Evolutionary conservation across 2,113 vertebrate genomes (phyloP), one percentile per base, ranked within the genome.

Genomic region (Cavia porcellus): DNA sequence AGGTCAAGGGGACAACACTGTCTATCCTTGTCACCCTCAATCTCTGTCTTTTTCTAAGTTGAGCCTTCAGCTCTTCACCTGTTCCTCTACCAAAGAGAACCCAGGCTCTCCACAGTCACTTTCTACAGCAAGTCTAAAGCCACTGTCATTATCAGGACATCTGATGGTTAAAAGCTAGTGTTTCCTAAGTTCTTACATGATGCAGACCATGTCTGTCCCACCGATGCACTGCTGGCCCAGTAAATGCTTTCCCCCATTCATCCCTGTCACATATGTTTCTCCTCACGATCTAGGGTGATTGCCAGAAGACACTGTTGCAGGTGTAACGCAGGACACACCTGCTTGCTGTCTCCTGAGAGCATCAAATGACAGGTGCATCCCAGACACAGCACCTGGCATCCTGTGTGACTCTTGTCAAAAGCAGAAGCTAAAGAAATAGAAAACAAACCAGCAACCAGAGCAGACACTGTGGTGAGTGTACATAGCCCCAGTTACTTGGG

Each of bases 21-120:
- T 80, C 50, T 2, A 12, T 5, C 50, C 2, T 10, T 35, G 35
- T n/a, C 17, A 35, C 5, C 13, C 28, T 7, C 7, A 15, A 1
- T 52, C 24, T 50, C 50, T 22, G 30, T 35, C 55, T 50, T 89
- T 80, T 68, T 15, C 22, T 66, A 45, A n/a, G 52, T 52, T 38
- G 20, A 62, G 70, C 70, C 75, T 57, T 32, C 0, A 38, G 55
- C 45, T 90, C 38, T 30, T 45, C 47, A 28, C 22, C 4, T 52
- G 61, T 25, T 82, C 30, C 25, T 22, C 0, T 10, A 10, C 2
- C 3, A 1, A 55, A 38, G 42, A 5, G 28, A 32, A 11, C 0
- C 19, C 0, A 42, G 22, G 24, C 47, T 77, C 11, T 64, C 45
- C 25, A 59, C 3, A 42, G 30, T 11, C 28, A 5, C 74, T 92